Evolutionary conservation across 1,140 invertebrate genomes (phyloP).

Genomic region (Zaprionus davidi): DNA sequence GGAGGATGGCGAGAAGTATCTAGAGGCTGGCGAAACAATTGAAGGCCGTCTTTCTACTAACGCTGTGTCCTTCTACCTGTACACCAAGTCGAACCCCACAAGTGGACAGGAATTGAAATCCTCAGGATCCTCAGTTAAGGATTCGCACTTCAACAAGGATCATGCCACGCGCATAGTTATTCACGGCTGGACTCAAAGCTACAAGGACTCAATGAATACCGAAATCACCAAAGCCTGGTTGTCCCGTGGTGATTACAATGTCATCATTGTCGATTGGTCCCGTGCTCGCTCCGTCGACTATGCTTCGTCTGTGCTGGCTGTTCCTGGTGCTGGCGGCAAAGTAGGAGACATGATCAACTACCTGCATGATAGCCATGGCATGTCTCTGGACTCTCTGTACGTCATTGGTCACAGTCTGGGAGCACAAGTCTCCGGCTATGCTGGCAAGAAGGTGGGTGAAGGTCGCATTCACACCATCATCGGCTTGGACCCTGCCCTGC

Average conservation of each 20-base stretch:
- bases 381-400: conserved; percentile 45
- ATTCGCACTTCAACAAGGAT: conserved; percentile 61
- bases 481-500: conserved; percentile 85
- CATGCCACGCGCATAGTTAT: conserved; percentile 72
- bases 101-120: conserved; percentile 46
- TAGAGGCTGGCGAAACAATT: conserved; percentile 33
- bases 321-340: conserved; percentile 84
- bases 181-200: conserved; percentile 68
- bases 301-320: conserved; percentile 83
- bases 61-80: conserved; percentile 66
- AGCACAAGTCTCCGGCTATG: conserved; percentile 85
- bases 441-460: conserved; percentile 83
- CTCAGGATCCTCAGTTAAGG: conserved; percentile 42
- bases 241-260: conserved; percentile 84
- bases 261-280: conserved; percentile 86
- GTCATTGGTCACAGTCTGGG: conserved; percentile 82
- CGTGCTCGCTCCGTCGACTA: conserved; percentile 83
- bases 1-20: conserved; percentile 49
- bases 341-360: conserved; percentile 73
- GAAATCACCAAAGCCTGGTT: conserved; percentile 84
- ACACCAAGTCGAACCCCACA: conserved; percentile 62
- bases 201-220: conserved; percentile 60
- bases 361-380: conserved; percentile 54
- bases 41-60: conserved; percentile 55
- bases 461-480: conserved; percentile 64